Conservation (phyloP, 2,888 invertebrate genomes). For the Sclerodermus sp. region DNA sequence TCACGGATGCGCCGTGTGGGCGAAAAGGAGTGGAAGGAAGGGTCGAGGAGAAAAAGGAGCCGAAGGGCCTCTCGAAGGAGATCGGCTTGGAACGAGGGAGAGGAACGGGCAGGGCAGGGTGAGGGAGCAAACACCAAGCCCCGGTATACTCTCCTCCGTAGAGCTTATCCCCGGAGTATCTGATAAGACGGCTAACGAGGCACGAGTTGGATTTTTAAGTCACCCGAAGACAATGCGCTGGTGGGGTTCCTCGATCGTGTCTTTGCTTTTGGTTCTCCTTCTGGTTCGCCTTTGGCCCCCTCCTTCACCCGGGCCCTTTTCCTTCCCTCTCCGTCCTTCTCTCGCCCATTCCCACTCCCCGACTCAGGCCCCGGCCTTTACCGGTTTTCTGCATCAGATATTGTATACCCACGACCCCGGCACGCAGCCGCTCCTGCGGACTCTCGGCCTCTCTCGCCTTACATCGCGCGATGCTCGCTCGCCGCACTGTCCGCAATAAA, state of each 20-base stretch:
- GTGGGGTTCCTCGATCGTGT: conserved; percentile 30
- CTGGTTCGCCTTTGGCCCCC: conserved; percentile 17
- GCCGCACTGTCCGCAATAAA: conserved; percentile 21
- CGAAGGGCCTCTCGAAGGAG: conserved; percentile 25
- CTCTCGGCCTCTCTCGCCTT: conserved; percentile 6
- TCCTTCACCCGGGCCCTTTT: conserved; percentile 11
- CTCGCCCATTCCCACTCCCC: conserved; percentile 15
- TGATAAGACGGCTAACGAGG: conserved; percentile 55
- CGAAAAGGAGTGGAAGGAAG: background rate
- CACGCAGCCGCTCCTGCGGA: conserved; percentile 1
- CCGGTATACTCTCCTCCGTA: conserved; percentile 24
- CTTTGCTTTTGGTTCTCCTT: conserved; percentile 41
- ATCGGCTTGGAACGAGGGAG: conserved; percentile 10
- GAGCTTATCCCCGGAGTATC: conserved; percentile 27
- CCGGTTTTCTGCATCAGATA: conserved; percentile 57
- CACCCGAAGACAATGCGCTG: conserved; percentile 52
- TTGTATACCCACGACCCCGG: conserved; percentile 45
- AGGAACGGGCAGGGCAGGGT: conserved; percentile 21
- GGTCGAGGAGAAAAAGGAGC: conserved; percentile 9
- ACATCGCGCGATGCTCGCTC: conserved; percentile 13
- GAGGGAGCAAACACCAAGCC: conserved; percentile 19
- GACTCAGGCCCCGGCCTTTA: conserved; percentile 42
- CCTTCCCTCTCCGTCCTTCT: background rate
- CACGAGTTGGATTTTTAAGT: conserved; percentile 57
- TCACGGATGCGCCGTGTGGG: conserved; percentile 18